phyloP scores from a whole-genome alignment of 2,113 vertebrate species.

The Cisticola juncidis region DNA sequence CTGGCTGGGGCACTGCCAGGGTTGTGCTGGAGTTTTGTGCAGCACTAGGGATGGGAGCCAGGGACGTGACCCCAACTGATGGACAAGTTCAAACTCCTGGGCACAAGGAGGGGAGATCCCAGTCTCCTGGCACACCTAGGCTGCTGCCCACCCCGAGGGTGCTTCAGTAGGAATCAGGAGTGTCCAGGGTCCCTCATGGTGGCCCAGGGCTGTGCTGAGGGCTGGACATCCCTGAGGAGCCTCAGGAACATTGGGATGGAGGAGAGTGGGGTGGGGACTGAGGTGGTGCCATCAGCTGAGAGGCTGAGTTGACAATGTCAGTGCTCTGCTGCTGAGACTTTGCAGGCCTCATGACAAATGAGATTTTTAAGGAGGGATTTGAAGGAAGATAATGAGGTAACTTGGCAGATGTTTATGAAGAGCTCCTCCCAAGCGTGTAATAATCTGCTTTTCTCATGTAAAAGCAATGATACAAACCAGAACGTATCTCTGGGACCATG shows the following conservation, averaged over 20 bases:
- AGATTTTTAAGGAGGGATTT: conserved; percentile 40
- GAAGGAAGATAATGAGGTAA: conserved; percentile 48
- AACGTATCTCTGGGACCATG: neutral
- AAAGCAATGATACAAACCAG: conserved; percentile 28
- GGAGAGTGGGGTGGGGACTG: neutral
- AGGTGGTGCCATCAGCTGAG: neutral
- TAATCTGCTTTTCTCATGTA: conserved; percentile 24
- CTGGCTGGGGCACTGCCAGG: neutral
- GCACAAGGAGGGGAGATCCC: neutral
- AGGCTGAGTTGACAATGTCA: neutral
- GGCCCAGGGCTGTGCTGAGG: neutral
- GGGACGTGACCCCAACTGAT: neutral
- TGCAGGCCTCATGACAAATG: conserved; percentile 1
- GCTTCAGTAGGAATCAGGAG: too few species aligned
- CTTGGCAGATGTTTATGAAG: conserved; percentile 56
- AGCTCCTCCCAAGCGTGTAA: conserved; percentile 46
- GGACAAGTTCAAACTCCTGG: neutral
- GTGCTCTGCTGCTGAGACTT: neutral
- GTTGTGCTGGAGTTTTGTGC: neutral
- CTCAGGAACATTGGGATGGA: neutral
- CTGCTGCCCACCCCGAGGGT: neutral
- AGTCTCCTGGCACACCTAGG: neutral
- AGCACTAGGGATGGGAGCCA: neutral
- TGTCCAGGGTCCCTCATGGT: neutral
- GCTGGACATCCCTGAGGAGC: neutral